These are phyloP conservation scores for Poecilia picta DNA, from an alignment of 2,797 vertebrate species.

Conservation along the genomic window DNA sequence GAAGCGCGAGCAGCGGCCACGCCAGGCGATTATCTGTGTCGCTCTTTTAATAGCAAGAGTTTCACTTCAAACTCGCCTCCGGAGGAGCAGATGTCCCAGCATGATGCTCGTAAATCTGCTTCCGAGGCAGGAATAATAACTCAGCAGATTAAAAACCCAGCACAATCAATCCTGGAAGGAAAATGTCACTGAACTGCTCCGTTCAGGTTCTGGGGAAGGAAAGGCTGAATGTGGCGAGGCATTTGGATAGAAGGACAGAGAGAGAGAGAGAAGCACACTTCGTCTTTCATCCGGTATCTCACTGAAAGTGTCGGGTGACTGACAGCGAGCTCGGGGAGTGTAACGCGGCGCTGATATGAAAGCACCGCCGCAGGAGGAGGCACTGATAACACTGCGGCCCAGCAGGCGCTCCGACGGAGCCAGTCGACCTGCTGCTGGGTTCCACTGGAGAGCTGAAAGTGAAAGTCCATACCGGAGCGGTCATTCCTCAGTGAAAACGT, in stretches of 20 bases:
- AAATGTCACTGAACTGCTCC: conserved; percentile 18
- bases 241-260: conserved; percentile 3
- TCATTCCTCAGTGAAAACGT: neutral
- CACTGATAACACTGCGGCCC: conserved; percentile 39
- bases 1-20: conserved; percentile 27
- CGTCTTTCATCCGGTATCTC: conserved; percentile 29
- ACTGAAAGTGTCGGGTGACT: conserved; percentile 34
- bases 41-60: conserved; percentile 40
- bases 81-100: conserved; percentile 62
- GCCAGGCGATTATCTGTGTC: conserved; percentile 39
- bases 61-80: conserved; percentile 34
- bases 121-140: conserved; percentile 28
- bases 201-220: conserved; percentile 24
- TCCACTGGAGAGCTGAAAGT: conserved; percentile 13
- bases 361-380: conserved; percentile 35
- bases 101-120: conserved; percentile 33
- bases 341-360: conserved; percentile 22
- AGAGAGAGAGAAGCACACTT: conserved; percentile 2
- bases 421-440: conserved; percentile 10
- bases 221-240: conserved; percentile 11
- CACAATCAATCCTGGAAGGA: conserved; percentile 38
- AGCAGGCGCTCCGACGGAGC: conserved; percentile 24
- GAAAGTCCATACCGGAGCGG: neutral
- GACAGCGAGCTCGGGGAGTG: conserved; percentile 27
- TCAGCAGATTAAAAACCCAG: conserved; percentile 30